Conservation (phyloP, 1,140 invertebrate species). For the Drosophila chauvacae region DNA sequence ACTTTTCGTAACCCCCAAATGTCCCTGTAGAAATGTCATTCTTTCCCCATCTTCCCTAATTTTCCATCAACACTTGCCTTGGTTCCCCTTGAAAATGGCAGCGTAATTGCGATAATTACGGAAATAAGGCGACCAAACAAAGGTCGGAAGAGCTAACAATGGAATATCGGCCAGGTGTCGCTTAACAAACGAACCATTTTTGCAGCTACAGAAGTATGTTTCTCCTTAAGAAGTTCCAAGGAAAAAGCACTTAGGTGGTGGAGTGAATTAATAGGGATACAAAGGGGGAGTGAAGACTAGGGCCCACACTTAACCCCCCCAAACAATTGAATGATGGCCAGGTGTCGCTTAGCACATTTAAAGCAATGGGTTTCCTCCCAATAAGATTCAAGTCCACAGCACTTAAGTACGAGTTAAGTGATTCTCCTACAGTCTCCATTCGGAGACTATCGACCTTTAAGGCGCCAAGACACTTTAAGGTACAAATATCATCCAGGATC, state of each 20-base stretch:
- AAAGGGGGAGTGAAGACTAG: not conserved
- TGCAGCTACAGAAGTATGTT: constrained; percentile 15
- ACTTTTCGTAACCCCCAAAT: not conserved
- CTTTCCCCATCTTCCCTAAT: constrained; percentile 1
- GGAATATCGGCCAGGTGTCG: constrained; percentile 64
- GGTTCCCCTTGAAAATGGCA: constrained; percentile 12
- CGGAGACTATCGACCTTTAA: not conserved
- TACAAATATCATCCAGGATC: not conserved
- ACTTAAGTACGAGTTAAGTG: constrained; percentile 2
- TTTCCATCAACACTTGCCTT: constrained; percentile 18
- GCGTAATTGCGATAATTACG: constrained; percentile 45
- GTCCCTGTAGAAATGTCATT: not conserved
- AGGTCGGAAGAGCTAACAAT: constrained; percentile 31
- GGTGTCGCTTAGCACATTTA: constrained; percentile 6
- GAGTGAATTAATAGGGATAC: not conserved
- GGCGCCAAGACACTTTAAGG: not conserved
- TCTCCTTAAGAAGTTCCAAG: not conserved
- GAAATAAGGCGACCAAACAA: constrained; percentile 8
- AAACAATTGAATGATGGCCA: not conserved
- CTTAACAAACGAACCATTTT: constrained; percentile 35
- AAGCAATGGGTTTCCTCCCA: not conserved
- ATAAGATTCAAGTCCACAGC: not conserved
- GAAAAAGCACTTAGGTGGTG: not conserved
- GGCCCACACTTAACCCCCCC: no score
- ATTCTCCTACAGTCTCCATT: constrained; percentile 7